phyloP scores from a whole-genome alignment of 2,888 invertebrate genomes.

The Amphipoea lucens region DNA sequence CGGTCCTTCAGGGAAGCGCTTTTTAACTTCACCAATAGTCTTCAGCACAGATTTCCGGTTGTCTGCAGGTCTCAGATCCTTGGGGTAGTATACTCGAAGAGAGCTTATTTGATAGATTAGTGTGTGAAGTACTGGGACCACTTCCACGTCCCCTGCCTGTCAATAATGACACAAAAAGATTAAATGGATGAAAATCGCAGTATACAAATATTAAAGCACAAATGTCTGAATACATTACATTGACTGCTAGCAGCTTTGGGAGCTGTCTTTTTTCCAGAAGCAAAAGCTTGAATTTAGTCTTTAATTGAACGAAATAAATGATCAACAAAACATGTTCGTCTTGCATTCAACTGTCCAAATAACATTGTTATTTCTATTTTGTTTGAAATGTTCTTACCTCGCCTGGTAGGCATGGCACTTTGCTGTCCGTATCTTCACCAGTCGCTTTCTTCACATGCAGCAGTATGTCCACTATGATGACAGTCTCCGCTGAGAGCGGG shows the following conservation, averaged over 20 bases:
- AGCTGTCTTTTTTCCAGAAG: background rate
- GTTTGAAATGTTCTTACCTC: conserved; percentile 85
- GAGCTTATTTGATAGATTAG: conserved; percentile 96
- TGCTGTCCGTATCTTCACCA: conserved; percentile 90
- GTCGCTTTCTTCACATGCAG: conserved; percentile 93
- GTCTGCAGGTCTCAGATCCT: conserved; percentile 96
- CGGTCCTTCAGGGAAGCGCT: conserved; percentile 96
- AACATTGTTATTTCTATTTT: background rate
- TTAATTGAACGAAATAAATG: background rate
- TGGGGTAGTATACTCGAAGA: conserved; percentile 96
- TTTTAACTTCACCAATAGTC: conserved; percentile 96
- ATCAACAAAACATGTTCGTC: background rate
- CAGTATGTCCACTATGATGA: conserved; percentile 95
- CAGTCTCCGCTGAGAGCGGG: conserved; percentile 89
- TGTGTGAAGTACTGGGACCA: conserved; percentile 95
- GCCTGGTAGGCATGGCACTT: conserved; percentile 92
- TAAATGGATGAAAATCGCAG: background rate
- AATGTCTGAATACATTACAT: background rate
- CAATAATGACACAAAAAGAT: background rate
- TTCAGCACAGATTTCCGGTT: conserved; percentile 96
- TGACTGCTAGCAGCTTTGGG: background rate
- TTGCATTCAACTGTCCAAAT: background rate
- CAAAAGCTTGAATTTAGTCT: background rate
- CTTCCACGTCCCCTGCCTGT: conserved; percentile 95
- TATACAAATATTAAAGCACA: background rate